Conservation (phyloP, 2,797 vertebrate genomes). For the Syncerus caffer region DNA sequence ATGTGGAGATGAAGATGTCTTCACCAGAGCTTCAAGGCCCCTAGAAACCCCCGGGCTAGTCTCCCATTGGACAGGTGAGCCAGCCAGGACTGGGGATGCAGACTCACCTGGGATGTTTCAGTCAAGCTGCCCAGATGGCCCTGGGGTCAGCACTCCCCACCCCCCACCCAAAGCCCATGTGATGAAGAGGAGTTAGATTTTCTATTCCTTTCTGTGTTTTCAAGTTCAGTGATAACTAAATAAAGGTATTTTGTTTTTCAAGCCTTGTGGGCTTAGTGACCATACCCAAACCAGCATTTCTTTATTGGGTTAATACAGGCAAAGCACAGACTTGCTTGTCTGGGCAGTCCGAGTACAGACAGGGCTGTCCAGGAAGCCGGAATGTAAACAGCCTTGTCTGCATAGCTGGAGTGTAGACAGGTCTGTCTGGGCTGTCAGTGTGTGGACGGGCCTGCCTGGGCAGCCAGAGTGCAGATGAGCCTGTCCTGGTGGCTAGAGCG, state of each 20-base stretch:
- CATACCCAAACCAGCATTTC: not conserved
- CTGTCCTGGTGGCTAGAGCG: not conserved
- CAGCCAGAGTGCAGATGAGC: not conserved
- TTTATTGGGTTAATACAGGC: not conserved
- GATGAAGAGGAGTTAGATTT: not conserved
- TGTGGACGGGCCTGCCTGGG: not conserved
- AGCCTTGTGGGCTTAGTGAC: not conserved
- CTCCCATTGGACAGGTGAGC: not conserved
- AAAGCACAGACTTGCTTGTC: not conserved
- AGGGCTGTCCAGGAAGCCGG: not conserved
- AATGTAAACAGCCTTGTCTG: not conserved
- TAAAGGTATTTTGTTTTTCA: slow-evolving; percentile 58
- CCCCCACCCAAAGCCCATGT: not conserved
- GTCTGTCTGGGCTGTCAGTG: not conserved
- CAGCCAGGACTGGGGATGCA: not conserved
- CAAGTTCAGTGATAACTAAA: slow-evolving; percentile 5
- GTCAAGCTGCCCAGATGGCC: not conserved
- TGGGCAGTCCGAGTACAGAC: not conserved
- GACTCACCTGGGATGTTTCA: not conserved
- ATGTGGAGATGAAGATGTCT: not conserved
- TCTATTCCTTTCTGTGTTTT: not conserved
- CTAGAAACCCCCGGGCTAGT: not conserved
- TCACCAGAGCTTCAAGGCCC: not conserved
- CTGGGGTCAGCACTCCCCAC: not conserved
- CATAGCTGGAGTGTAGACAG: not conserved